A percentile compares a stretch with the other conserved stretches of the same genome.
These are phyloP conservation scores for Ectemnius cavifrons DNA, from an alignment of 2,888 invertebrate genomes.

Conservation along the genomic window DNA sequence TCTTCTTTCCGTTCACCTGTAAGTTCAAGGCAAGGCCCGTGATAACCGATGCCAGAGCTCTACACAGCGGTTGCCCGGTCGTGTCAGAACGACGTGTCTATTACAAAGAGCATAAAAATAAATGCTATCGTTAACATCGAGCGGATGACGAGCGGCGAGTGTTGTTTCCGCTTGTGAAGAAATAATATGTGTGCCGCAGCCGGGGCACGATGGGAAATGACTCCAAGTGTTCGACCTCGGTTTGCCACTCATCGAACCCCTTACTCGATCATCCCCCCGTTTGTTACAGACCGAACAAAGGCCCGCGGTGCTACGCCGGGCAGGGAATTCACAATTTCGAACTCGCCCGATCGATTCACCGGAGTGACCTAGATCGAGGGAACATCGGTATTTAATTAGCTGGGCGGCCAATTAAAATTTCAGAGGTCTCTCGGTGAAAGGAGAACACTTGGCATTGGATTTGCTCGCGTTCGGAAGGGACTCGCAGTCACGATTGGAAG, in stretches of 20 bases:
- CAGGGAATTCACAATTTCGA: no score
- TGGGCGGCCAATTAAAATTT: no score
- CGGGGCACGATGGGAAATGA: constrained; percentile 2
- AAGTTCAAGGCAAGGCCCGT: constrained; percentile 58
- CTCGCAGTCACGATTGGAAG: no score
- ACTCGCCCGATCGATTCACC: no score
- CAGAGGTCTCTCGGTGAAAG: no score
- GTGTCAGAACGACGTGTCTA: neutral
- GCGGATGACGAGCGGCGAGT: constrained; percentile 9
- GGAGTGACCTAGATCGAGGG: no score
- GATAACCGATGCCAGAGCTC: constrained; percentile 27
- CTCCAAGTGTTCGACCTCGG: neutral
- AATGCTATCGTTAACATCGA: constrained; percentile 44
- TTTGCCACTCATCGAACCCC: neutral
- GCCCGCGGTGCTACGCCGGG: no score
- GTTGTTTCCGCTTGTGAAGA: neutral
- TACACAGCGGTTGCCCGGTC: constrained; percentile 6
- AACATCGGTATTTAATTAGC: no score
- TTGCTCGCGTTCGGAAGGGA: no score
- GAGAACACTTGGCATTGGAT: no score
- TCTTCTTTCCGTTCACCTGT: constrained; percentile 45
- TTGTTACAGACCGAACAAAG: no score
- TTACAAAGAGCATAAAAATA: constrained; percentile 39
- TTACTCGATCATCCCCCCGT: no score
- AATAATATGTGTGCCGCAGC: neutral